Conservation (phyloP, 2,888 invertebrate genomes). For the Stenotaenia linearis region DNA sequence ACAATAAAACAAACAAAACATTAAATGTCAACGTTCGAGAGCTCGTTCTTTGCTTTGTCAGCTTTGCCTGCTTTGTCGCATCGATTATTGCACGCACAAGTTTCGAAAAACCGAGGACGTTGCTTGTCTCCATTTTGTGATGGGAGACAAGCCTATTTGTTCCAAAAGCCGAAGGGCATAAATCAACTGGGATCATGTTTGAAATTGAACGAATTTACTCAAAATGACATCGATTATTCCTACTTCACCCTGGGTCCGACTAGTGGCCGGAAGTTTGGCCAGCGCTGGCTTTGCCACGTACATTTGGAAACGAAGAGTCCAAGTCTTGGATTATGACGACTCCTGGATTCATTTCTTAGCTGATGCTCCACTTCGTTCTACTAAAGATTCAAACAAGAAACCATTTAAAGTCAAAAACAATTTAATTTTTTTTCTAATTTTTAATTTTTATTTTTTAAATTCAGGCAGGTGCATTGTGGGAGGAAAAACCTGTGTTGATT, state of each 20-base stretch:
- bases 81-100: too few relatives aligned
- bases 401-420: conserved; percentile 8
- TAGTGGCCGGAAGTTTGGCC: conserved; percentile 14
- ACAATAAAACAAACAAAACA: too few relatives aligned
- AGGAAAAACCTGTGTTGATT: conserved; percentile 29
- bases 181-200: not conserved
- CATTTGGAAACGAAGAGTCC: conserved; percentile 24
- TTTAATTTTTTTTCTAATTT: too few relatives aligned
- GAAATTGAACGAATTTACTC: not conserved
- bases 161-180: not conserved
- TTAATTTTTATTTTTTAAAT: not conserved
- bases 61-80: too few relatives aligned
- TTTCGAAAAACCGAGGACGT: not conserved
- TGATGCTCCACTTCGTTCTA: conserved; percentile 10
- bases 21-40: too few relatives aligned
- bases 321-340: not conserved
- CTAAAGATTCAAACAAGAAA: not conserved
- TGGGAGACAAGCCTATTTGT: not conserved
- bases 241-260: conserved; percentile 4
- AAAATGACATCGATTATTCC: conserved; percentile 10
- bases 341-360: conserved; percentile 13
- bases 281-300: not conserved
- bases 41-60: too few relatives aligned
- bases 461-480: conserved; percentile 30
- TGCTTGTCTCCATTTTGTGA: not conserved